Evolutionary conservation across 1,140 invertebrate genomes (phyloP).

Genomic region (Trichonephila inaurata): DNA sequence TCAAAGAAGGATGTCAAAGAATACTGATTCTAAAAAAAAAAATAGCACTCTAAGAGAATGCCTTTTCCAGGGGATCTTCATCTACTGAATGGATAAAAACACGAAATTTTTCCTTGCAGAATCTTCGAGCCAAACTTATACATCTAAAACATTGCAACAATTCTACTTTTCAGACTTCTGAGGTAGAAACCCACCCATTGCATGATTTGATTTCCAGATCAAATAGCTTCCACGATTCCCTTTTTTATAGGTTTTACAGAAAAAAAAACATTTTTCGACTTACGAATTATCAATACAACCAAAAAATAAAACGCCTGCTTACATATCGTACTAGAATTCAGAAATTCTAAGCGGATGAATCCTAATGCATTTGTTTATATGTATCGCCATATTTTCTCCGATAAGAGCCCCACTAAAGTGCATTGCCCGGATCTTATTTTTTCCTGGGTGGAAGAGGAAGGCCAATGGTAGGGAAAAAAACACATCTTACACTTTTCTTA

Average conservation of each 20-base stretch:
- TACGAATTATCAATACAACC: neutral
- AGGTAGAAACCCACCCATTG: no score
- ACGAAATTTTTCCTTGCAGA: neutral
- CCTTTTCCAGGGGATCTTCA: no score
- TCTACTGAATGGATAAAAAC: neutral
- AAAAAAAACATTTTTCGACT: no score
- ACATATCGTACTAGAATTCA: neutral
- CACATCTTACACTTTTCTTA: neutral
- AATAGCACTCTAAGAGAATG: no score
- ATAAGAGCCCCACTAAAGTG: neutral
- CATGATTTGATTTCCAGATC: no score
- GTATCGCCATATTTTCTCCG: neutral
- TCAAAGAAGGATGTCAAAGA: no score
- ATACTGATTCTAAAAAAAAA: no score
- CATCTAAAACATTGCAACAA: neutral
- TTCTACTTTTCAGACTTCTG: neutral
- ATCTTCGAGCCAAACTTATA: no score
- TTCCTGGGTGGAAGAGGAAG: neutral
- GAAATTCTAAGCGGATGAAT: neutral
- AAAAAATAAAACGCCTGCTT: neutral
- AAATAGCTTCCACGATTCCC: neutral
- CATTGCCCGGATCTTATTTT: neutral
- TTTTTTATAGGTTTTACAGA: neutral
- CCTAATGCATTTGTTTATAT: conserved; percentile 19
- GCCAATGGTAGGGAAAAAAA: neutral